phyloP scores from a whole-genome alignment of 2,797 vertebrate species.

The Sebastes miniatus region DNA sequence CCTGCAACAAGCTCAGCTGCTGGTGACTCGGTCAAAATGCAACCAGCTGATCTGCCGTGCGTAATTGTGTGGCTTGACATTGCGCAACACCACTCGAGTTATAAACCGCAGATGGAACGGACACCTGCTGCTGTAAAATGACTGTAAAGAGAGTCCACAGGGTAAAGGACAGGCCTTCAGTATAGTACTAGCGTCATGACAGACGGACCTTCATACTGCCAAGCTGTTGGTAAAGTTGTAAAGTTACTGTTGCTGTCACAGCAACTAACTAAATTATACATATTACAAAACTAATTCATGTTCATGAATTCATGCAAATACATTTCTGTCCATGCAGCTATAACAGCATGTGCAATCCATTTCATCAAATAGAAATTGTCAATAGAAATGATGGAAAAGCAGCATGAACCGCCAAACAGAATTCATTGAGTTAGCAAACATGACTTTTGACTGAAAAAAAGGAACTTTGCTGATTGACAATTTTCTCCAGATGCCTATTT shows the following conservation, averaged over 20 bases:
- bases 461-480: too few species aligned
- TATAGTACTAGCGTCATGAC: neutral
- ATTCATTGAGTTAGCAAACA: neutral
- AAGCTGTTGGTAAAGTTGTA: neutral
- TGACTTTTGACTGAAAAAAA: neutral
- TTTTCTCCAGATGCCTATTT: neutral
- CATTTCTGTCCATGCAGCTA: neutral
- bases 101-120: too few species aligned
- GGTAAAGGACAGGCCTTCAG: too few species aligned
- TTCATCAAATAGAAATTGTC: neutral
- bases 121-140: too few species aligned
- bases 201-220: neutral
- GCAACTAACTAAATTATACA: neutral
- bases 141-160: too few species aligned
- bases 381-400: neutral
- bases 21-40: too few species aligned
- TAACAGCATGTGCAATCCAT: neutral
- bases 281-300: neutral
- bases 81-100: too few species aligned
- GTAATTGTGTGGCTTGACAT: too few species aligned
- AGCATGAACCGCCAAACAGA: neutral
- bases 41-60: too few species aligned
- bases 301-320: neutral
- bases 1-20: neutral
- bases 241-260: neutral